phyloP scores from a whole-genome alignment of 2,113 vertebrate species.

The Leptobrachium ailaonicum region DNA sequence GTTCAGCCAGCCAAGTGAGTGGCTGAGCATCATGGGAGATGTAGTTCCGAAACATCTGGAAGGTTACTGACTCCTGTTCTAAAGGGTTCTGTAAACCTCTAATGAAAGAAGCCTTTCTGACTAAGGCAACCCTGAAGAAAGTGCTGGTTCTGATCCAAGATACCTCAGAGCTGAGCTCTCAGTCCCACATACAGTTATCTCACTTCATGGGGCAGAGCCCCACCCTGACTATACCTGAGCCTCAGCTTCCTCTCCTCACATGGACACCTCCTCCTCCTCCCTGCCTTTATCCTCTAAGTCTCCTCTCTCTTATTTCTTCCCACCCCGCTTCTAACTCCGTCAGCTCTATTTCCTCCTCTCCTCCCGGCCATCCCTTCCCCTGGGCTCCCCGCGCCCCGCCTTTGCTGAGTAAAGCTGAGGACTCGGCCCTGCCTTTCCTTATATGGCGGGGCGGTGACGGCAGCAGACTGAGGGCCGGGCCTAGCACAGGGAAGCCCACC shows the following conservation, averaged over 20 bases:
- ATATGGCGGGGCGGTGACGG: slow-evolving; percentile 40
- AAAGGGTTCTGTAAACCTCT: too few species aligned
- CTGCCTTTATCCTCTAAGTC: background rate
- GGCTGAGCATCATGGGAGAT: too few species aligned
- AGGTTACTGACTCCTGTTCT: too few species aligned
- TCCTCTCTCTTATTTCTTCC: background rate
- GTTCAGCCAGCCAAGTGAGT: too few species aligned
- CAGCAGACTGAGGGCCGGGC: slow-evolving; percentile 40
- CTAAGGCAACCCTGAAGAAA: too few species aligned
- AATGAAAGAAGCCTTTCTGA: too few species aligned
- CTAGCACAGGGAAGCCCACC: slow-evolving; percentile 42
- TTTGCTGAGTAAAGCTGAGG: slow-evolving; percentile 15
- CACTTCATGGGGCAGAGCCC: too few species aligned
- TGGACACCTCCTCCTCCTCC: background rate
- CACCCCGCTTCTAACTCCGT: background rate
- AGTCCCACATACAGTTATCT: too few species aligned
- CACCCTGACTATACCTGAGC: background rate
- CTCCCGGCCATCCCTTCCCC: slow-evolving; percentile 30
- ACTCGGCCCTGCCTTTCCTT: slow-evolving; percentile 41
- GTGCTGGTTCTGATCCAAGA: too few species aligned
- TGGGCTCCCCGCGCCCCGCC: slow-evolving; percentile 22
- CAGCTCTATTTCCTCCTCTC: slow-evolving; percentile 23
- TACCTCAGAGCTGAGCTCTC: too few species aligned
- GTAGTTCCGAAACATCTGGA: too few species aligned
- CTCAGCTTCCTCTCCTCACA: background rate